These are phyloP conservation scores for Schizopygopsis pylzovi DNA, from an alignment of 2,797 vertebrate genomes.

Conservation along the genomic window DNA sequence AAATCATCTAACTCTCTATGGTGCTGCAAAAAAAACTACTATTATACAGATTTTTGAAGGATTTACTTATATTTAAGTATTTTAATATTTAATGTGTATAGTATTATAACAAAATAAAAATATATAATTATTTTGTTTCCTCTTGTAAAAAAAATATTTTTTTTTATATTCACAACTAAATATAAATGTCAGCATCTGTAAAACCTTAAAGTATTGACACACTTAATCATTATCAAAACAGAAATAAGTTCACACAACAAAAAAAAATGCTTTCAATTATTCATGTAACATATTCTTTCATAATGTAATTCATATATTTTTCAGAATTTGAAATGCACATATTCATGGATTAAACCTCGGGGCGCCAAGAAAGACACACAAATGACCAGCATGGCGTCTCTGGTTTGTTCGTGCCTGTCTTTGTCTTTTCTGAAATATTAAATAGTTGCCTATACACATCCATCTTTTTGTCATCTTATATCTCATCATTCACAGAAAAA, in stretches of 20 bases:
- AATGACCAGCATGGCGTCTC: constrained; percentile 21
- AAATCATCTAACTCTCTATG: no score
- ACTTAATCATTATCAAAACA: constrained; percentile 19
- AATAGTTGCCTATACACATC: constrained; percentile 23
- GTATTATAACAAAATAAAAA: no score
- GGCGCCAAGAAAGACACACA: not conserved
- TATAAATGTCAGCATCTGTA: not conserved
- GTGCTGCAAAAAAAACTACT: no score
- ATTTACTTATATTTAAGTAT: no score
- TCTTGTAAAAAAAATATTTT: no score
- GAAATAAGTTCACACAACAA: not conserved
- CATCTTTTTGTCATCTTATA: constrained; percentile 41
- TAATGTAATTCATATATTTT: not conserved
- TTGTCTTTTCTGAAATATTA: constrained; percentile 41
- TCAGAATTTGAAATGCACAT: constrained; percentile 1
- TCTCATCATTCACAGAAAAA: constrained; percentile 39
- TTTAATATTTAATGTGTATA: no score
- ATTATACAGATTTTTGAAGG: no score
- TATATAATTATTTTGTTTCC: no score
- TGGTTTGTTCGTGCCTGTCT: constrained; percentile 6
- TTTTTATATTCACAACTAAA: no score
- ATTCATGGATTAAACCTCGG: constrained; percentile 4
- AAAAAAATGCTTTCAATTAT: constrained; percentile 8
- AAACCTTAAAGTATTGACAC: not conserved
- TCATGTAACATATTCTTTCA: not conserved